Percentiles rank a stretch among this genome's conserved stretches.
Evolutionary conservation across 2,113 vertebrate genomes (phyloP).

Genomic region (Leptosomus discolor): DNA sequence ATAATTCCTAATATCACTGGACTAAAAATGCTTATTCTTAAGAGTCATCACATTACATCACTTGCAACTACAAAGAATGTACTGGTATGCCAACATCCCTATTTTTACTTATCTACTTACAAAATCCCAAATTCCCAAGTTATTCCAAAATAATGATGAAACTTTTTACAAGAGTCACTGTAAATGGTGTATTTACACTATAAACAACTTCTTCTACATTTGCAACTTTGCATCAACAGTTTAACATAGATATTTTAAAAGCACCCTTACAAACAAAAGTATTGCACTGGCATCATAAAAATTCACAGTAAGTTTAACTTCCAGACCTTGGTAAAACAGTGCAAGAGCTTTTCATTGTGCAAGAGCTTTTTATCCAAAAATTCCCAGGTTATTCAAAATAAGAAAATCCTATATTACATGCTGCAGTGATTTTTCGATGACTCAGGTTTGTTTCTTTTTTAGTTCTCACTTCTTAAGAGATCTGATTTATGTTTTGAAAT

Average conservation of each 20-base stretch:
- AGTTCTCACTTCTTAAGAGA: background rate
- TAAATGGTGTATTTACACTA: conserved; percentile 26
- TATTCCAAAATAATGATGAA: background rate
- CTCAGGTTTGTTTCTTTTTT: background rate
- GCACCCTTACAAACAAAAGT: conserved; percentile 52
- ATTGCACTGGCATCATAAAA: conserved; percentile 54
- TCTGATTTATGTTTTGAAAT: background rate
- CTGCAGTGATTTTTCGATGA: background rate
- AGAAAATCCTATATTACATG: background rate
- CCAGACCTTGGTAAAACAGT: conserved; percentile 18
- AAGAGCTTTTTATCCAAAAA: conserved; percentile 26
- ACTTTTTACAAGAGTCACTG: background rate
- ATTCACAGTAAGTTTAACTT: conserved; percentile 49
- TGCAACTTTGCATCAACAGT: background rate
- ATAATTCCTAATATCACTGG: background rate
- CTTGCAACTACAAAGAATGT: background rate
- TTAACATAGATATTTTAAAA: background rate
- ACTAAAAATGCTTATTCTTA: background rate
- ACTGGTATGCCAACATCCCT: background rate
- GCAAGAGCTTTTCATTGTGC: conserved; percentile 34
- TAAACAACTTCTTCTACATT: background rate
- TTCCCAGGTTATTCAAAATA: background rate
- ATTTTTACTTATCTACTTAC: background rate
- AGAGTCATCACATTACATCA: background rate
- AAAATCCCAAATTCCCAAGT: background rate